Base-by-base conservation (phyloP, 1,140 invertebrate species). In the Drosophila subobscura region DNA sequence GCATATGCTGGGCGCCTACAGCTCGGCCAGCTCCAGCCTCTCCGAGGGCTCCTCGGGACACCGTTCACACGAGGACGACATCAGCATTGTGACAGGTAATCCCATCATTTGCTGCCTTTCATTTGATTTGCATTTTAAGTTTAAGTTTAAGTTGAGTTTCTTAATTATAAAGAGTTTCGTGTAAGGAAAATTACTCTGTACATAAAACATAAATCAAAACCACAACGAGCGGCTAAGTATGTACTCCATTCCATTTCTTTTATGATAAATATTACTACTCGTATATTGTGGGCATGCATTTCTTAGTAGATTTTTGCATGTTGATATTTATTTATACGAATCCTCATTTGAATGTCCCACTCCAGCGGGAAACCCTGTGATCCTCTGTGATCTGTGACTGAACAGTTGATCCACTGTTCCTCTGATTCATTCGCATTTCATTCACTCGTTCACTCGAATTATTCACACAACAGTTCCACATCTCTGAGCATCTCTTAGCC, bases 11-110 rank as follows among this genome's bases (percentile, higher is more conserved):
- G 80, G 80, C 41, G 83, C 83, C 59, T 97, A 97, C 94, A 97
- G 96, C 86, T 97, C 96, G 41, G 96, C 96, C 64, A 97, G 96
- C 78, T 97, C 96, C 74, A 96, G 96, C 92, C 93, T 97, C 54
- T 96, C 95, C 76, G 96, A 97, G 91, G 95, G 95, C 81, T 96
- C 95, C 91, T 95, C 95, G 70, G 94, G 94, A 89, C 94, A 95
- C 76, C 94, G 93, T 5, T 94, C 93, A 75, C 93, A 94, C 86
- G 95, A 96, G 81, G 96, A 96, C 92, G 96, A 97, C 92, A 96
- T 95, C 79, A 97, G 96, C 93, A 96, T 96, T 91, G 94, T 97
- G 84, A 97, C 96, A 96, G 96, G 96, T 97, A 95, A 89, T 58
- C 40, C 20, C 29, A 56, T 33, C 46, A 3, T 37, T 27, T 53